Percentiles rank a stretch among this genome's conserved stretches.
Conservation (phyloP, 2,113 vertebrate species). For the Eurystomus gularis region DNA sequence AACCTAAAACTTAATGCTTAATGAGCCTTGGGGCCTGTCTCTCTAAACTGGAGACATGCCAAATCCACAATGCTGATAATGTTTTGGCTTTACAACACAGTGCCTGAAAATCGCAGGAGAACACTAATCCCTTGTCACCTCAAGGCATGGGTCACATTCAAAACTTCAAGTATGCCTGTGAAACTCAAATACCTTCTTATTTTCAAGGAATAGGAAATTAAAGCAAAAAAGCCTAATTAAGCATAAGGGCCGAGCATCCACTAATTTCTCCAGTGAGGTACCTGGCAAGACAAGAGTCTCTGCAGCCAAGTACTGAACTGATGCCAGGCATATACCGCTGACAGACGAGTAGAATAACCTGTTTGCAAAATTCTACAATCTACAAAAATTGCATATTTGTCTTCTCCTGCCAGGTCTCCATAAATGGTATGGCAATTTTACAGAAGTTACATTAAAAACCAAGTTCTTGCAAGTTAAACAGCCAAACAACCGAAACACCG, state of each 20-base stretch:
- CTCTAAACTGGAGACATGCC: slow-evolving; percentile 62
- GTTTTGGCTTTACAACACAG: slow-evolving; percentile 53
- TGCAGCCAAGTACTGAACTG: neutral
- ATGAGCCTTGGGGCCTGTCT: slow-evolving; percentile 59
- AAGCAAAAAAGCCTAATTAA: slow-evolving; percentile 13
- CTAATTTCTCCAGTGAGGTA: neutral
- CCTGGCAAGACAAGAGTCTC: neutral
- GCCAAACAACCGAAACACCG: neutral
- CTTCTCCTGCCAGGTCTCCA: neutral
- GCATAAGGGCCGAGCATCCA: neutral
- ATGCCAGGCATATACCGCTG: neutral
- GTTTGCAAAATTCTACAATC: neutral
- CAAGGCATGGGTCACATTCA: neutral
- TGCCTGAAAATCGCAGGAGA: neutral
- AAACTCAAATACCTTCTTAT: neutral
- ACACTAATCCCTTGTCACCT: slow-evolving; percentile 1
- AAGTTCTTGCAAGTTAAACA: neutral
- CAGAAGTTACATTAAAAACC: neutral
- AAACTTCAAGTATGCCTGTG: neutral
- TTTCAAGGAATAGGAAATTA: neutral
- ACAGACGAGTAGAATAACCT: neutral
- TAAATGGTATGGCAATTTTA: neutral
- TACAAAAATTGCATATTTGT: neutral
- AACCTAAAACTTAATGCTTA: slow-evolving; percentile 69
- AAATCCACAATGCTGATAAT: slow-evolving; percentile 48